These are phyloP conservation scores for Polyergus mexicanus DNA, from an alignment of 1,140 invertebrate genomes.

Conservation along the genomic window DNA sequence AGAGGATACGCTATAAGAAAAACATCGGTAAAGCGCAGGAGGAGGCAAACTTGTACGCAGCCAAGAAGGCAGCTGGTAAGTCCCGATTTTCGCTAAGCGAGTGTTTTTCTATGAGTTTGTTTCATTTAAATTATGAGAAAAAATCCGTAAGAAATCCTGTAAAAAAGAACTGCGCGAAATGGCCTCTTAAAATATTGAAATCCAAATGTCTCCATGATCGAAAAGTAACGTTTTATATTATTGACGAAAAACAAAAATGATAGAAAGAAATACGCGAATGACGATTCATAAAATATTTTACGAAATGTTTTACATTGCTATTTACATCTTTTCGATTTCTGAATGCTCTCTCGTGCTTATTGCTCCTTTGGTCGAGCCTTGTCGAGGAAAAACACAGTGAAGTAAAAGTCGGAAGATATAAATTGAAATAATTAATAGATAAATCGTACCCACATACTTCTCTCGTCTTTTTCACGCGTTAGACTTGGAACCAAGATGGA, in stretches of 20 bases:
- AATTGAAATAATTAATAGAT: conserved; percentile 26
- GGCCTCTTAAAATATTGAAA: background rate
- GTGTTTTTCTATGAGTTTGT: conserved; percentile 71
- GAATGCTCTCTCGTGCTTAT: conserved; percentile 49
- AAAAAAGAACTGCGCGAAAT: background rate
- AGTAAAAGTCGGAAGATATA: background rate
- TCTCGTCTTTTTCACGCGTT: conserved; percentile 7
- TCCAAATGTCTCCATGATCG: conserved; percentile 8
- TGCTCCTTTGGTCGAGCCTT: background rate
- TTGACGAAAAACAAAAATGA: background rate
- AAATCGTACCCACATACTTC: background rate
- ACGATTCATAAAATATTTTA: conserved; percentile 18
- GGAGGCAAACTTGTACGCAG: conserved; percentile 99
- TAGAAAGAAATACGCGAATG: background rate
- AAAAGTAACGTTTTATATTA: background rate
- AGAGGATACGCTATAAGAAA: conserved; percentile 99
- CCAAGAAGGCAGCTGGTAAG: conserved; percentile 98
- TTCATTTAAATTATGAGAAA: conserved; percentile 44
- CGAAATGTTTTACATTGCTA: conserved; percentile 37
- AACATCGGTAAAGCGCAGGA: conserved; percentile 99
- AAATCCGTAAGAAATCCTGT: background rate
- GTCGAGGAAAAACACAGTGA: conserved; percentile 19
- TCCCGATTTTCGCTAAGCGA: conserved; percentile 73
- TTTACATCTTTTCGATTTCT: conserved; percentile 21
- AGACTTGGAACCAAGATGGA: conserved; percentile 38